A percentile compares a stretch with the other conserved stretches of the same genome.
These are phyloP conservation scores for Myotis davidii DNA, from an alignment of 2,113 vertebrate genomes.

Conservation along the genomic window DNA sequence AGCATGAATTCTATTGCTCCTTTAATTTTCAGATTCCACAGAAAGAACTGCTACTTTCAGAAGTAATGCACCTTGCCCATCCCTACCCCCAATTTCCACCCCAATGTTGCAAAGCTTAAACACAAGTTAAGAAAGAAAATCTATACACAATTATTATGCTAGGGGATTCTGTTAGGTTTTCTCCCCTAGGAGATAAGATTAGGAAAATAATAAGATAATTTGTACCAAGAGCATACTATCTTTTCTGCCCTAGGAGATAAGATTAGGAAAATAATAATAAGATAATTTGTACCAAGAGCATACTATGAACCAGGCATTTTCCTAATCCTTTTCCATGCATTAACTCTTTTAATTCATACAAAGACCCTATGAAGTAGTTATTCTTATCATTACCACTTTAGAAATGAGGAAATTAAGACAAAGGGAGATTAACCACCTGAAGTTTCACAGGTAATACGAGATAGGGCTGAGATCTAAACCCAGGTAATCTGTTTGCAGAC, in stretches of 20 bases:
- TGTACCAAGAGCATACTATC: neutral
- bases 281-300: neutral
- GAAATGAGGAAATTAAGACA: neutral
- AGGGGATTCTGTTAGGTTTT: neutral
- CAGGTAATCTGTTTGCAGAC: neutral
- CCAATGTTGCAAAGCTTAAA: neutral
- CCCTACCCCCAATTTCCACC: neutral
- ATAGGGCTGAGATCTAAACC: neutral
- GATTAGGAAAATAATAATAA: neutral
- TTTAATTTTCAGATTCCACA: slow-evolving; percentile 45
- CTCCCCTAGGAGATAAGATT: neutral
- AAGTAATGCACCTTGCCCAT: neutral
- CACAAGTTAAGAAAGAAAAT: neutral
- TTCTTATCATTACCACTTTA: neutral
- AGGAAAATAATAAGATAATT: neutral
- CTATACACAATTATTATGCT: neutral
- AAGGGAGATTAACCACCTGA: neutral
- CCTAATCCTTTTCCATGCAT: neutral
- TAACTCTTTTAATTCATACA: neutral
- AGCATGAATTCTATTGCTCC: neutral
- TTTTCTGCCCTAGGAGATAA: neutral
- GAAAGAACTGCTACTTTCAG: neutral
- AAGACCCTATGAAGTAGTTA: neutral
- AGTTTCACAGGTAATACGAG: neutral
- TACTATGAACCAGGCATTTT: neutral